Percentiles rank a stretch among this genome's conserved stretches.
phyloP scores from a whole-genome alignment of 1,140 invertebrate genomes.

The Agrypnia vestita region DNA sequence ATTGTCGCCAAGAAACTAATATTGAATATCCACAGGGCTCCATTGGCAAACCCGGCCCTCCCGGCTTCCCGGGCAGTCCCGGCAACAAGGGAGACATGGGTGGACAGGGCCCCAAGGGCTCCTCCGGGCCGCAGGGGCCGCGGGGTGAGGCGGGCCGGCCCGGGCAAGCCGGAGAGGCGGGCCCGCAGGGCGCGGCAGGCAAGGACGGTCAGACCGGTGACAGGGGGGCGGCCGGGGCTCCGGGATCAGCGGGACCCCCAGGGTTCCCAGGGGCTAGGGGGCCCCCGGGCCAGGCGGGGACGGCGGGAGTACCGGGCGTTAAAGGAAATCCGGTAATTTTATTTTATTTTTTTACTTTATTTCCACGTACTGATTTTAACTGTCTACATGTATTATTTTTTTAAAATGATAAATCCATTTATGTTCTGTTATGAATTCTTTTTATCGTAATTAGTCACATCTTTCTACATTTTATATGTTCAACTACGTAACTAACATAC shows the following conservation, averaged over 20 bases:
- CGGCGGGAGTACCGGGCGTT: constrained; percentile 78
- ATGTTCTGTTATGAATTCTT: constrained; percentile 47
- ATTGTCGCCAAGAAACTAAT: too few species aligned
- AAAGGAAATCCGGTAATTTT: constrained; percentile 80
- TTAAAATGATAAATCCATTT: background rate
- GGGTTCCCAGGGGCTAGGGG: constrained; percentile 85
- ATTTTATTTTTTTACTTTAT: background rate
- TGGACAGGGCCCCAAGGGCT: constrained; percentile 83
- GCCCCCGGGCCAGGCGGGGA: constrained; percentile 79
- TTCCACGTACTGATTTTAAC: too few species aligned
- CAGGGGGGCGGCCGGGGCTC: constrained; percentile 80
- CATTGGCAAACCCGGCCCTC: constrained; percentile 85
- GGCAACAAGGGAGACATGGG: constrained; percentile 89
- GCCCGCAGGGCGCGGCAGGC: constrained; percentile 81
- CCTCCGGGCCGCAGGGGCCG: constrained; percentile 84
- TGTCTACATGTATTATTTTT: too few species aligned
- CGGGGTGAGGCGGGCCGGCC: constrained; percentile 85
- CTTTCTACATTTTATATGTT: too few species aligned
- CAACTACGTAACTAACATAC: too few species aligned
- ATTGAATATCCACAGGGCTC: constrained; percentile 74
- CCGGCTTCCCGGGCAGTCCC: constrained; percentile 85
- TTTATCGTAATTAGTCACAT: too few species aligned
- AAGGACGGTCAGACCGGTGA: constrained; percentile 86
- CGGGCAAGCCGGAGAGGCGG: constrained; percentile 83
- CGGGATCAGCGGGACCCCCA: constrained; percentile 78